Evolutionary conservation across 2,888 invertebrate species (phyloP).

Genomic region (Zootermopsis nevadensis): DNA sequence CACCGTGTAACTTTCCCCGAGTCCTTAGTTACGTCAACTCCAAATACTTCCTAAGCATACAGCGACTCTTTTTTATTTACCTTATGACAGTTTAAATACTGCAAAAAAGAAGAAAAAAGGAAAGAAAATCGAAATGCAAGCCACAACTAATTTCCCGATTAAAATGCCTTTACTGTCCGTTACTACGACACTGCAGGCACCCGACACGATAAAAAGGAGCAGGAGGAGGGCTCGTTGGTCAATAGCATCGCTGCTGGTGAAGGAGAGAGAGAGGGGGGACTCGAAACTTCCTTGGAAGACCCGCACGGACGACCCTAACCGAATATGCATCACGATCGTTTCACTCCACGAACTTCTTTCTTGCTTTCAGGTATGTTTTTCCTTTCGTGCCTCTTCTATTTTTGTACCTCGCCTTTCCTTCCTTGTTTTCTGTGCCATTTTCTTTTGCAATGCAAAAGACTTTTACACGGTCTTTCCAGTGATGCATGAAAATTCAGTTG

Average conservation of each 20-base stretch:
- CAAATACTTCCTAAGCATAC: too few relatives aligned
- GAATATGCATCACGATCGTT: not conserved
- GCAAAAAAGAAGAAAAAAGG: too few relatives aligned
- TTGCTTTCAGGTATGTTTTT: not conserved
- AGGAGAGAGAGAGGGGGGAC: too few relatives aligned
- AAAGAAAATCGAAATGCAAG: not conserved
- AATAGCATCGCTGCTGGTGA: not conserved
- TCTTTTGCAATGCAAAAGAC: conserved; percentile 22
- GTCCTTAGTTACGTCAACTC: too few relatives aligned
- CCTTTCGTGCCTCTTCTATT: not conserved
- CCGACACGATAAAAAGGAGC: too few relatives aligned
- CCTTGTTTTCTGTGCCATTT: not conserved
- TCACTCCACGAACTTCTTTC: not conserved
- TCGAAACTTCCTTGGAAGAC: not conserved
- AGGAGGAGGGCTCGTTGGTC: too few relatives aligned
- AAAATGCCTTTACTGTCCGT: not conserved
- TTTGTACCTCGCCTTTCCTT: not conserved
- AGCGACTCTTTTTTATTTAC: too few relatives aligned
- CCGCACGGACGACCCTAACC: not conserved
- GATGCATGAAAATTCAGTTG: not conserved
- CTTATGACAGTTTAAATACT: too few relatives aligned
- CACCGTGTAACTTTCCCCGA: too few relatives aligned
- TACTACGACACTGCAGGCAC: not conserved
- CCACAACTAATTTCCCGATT: not conserved
- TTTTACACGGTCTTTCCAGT: not conserved